These are phyloP conservation scores for Drosophila subpulchrella DNA, from an alignment of 1,140 invertebrate genomes.

Conservation along the genomic window DNA sequence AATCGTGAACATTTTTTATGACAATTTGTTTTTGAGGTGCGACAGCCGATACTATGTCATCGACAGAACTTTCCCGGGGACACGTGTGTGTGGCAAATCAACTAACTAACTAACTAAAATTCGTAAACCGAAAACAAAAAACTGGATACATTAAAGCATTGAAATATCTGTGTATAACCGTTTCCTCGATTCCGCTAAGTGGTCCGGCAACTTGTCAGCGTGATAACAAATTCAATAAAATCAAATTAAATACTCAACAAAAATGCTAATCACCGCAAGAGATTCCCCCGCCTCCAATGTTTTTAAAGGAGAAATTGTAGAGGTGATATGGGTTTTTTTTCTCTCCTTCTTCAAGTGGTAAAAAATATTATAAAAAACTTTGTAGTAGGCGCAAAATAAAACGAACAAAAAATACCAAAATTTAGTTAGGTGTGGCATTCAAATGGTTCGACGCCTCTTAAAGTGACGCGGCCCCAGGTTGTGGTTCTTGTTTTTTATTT, in stretches of 20 bases:
- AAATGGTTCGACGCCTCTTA: conserved; percentile 79
- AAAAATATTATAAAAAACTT: conserved; percentile 53
- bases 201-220: conserved; percentile 75
- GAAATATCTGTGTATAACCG: conserved; percentile 36
- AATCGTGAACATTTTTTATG: conserved; percentile 61
- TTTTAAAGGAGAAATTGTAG: conserved; percentile 21
- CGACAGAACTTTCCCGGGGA: conserved; percentile 34
- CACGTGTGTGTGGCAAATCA: conserved; percentile 18
- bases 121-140: conserved; percentile 22
- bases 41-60: conserved; percentile 63
- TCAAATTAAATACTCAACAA: conserved; percentile 81
- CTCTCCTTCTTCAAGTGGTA: conserved; percentile 16
- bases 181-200: conserved; percentile 64
- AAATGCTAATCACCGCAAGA: conserved; percentile 69
- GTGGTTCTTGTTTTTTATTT: conserved; percentile 23
- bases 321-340: conserved; percentile 17
- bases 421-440: conserved; percentile 81
- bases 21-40: conserved; percentile 27
- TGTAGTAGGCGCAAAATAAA: conserved; percentile 73
- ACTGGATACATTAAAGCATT: conserved; percentile 62
- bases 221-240: conserved; percentile 81
- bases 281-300: conserved; percentile 14
- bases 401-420: conserved; percentile 45
- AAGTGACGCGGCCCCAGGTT: conserved; percentile 58
- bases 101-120: neutral